phyloP scores from a whole-genome alignment of 2,888 invertebrate genomes.

The Argyresthia albistria region DNA sequence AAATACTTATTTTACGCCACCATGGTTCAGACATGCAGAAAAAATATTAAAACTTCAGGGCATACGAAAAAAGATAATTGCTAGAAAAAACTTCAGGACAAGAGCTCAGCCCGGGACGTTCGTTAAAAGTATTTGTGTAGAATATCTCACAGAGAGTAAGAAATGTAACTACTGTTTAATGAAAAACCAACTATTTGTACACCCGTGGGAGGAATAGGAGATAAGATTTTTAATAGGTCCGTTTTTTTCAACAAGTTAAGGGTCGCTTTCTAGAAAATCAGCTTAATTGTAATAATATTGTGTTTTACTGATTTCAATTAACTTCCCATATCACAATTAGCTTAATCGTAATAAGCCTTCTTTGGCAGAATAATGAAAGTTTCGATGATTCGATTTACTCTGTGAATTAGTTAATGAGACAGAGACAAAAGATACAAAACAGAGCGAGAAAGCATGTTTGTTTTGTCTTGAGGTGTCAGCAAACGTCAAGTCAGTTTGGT shows the following conservation, averaged over 20 bases:
- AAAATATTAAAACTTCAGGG: constrained; percentile 1
- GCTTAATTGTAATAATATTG: too few species aligned
- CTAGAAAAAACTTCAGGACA: background rate
- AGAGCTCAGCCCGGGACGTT: background rate
- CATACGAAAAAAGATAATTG: constrained; percentile 5
- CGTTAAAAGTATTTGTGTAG: constrained; percentile 1
- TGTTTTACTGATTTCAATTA: too few species aligned
- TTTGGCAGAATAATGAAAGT: too few species aligned
- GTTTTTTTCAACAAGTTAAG: background rate
- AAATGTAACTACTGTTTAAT: constrained; percentile 4
- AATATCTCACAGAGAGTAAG: background rate
- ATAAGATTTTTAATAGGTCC: background rate
- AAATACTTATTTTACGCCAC: constrained; percentile 1
- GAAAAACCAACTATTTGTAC: constrained; percentile 3
- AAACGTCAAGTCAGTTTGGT: too few species aligned
- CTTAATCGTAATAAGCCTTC: too few species aligned
- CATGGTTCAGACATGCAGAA: background rate
- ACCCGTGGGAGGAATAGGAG: background rate
- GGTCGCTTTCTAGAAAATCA: too few species aligned
- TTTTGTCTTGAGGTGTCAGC: too few species aligned
- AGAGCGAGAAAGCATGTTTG: too few species aligned
- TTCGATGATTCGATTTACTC: too few species aligned
- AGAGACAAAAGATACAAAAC: too few species aligned
- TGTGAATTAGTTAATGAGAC: too few species aligned
- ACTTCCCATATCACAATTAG: too few species aligned